Percentiles rank a stretch among this genome's conserved stretches.
These are phyloP conservation scores for Xenops minutus DNA, from an alignment of 2,797 vertebrate species.

Conservation along the genomic window DNA sequence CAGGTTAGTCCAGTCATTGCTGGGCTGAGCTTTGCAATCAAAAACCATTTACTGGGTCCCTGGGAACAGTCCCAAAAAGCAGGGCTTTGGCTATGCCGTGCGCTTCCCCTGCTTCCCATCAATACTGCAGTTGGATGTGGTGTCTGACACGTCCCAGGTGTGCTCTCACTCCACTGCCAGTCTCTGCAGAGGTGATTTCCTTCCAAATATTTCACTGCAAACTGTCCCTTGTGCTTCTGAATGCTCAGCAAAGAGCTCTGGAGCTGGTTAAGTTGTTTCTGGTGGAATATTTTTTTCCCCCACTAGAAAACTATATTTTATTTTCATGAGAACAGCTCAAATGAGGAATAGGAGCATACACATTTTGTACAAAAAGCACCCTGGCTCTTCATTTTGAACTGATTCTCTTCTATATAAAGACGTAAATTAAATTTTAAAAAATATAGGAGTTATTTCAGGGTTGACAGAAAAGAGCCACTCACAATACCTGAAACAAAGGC, in stretches of 20 bases:
- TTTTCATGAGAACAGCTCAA: background rate
- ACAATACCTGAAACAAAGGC: background rate
- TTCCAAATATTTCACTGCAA: background rate
- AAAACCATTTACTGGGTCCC: background rate
- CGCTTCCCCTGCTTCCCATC: background rate
- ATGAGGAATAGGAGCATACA: background rate
- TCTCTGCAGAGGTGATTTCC: background rate
- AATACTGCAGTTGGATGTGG: background rate
- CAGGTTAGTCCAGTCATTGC: background rate
- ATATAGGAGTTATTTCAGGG: rapidly evolving
- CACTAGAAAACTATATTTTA: background rate
- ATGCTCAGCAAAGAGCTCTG: background rate
- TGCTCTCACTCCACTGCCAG: background rate
- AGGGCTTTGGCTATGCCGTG: rapidly evolving
- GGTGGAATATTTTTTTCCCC: background rate
- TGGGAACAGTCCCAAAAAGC: background rate
- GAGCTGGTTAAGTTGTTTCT: background rate
- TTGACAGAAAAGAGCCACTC: background rate
- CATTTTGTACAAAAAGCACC: background rate
- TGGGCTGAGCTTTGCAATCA: background rate
- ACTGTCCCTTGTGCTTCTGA: background rate
- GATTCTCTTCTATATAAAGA: background rate
- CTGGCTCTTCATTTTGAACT: background rate
- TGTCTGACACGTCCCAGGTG: background rate
- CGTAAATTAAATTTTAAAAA: background rate